These are phyloP conservation scores for Poecilobothrus nobilitatus DNA, from an alignment of 2,888 invertebrate genomes.

Conservation along the genomic window DNA sequence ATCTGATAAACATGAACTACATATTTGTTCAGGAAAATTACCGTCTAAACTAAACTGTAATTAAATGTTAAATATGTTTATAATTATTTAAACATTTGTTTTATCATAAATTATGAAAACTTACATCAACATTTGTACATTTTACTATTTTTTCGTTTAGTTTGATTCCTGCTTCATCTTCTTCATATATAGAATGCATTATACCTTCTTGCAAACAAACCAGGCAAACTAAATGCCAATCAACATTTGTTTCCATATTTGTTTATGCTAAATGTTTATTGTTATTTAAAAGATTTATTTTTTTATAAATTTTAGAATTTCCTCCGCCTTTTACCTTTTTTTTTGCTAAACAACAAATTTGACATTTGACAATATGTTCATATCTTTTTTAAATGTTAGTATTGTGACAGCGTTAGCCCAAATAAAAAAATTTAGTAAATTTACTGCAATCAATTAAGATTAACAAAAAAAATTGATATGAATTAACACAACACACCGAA, in stretches of 20 bases:
- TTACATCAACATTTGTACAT: constrained; percentile 29
- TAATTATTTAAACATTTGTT: too few species aligned
- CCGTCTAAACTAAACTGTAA: constrained; percentile 28
- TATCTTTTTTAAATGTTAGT: too few species aligned
- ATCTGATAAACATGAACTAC: constrained; percentile 34
- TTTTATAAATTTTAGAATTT: too few species aligned
- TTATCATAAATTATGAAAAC: not conserved
- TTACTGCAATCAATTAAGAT: too few species aligned
- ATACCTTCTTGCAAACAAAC: constrained; percentile 37
- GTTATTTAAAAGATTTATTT: too few species aligned
- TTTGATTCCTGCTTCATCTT: constrained; percentile 30
- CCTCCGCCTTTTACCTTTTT: too few species aligned
- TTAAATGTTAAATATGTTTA: constrained; percentile 7
- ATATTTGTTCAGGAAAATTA: constrained; percentile 38
- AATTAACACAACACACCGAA: too few species aligned
- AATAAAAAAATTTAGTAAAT: too few species aligned
- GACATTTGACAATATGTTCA: too few species aligned
- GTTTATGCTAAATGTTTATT: not conserved
- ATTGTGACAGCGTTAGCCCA: too few species aligned
- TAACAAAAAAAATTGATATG: too few species aligned
- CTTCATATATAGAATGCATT: constrained; percentile 33
- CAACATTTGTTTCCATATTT: constrained; percentile 23
- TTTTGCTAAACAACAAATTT: too few species aligned
- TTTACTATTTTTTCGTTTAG: constrained; percentile 38
- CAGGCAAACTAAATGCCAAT: constrained; percentile 38